Evolutionary conservation across 2,888 invertebrate genomes (phyloP), one percentile per base, ranked within the genome.

Genomic region (Rutpela maculata): DNA sequence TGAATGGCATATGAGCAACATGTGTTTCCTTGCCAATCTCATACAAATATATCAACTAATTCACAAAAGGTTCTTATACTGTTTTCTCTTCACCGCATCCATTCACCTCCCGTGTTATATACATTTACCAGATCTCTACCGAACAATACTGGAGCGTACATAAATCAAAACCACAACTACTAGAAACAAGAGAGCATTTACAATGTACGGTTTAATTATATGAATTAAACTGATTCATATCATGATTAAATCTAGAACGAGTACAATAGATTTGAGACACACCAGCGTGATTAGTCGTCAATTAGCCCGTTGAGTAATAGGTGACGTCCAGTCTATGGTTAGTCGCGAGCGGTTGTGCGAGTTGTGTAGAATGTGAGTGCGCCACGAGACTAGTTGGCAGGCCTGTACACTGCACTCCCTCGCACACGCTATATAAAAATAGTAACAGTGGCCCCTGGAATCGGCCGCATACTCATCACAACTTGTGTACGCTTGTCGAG

Each of bases 321-420:
- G 70, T 70, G 70, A 70, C 70, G 70, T 70, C 57, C 70, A 60
- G 59, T 60, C 70, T 60, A 38, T 38, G 43, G 70, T 22, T 19
- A 22, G 60, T 60, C 22, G 60, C 60, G 70, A 70, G 70, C 69
- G 35, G 59, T 35, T 56, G 22, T 56, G n/a, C n/a, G 67, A 55
- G 15, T 19, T 60, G 60, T 62, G 22, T n/a, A 15, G 31, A 15
- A 31, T 62, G 31, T 62, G 31, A 15, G 59, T 22, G 59, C 22
- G 59, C 59, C 59, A 22, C 19, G 59, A 59, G 59, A 59, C 59
- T 35, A 72, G 50, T 72, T 72, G 72, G 72, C 72, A 72, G 19
- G 75, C 43, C 62, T 73, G 60, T 70, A 59, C 71, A 80, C 79
- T 83, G 80, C 84, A 82, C 83, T 83, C 83, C 83, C 79, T 82